Evolutionary conservation across 2,113 vertebrate genomes (phyloP).

Genomic region (Oncorhynchus kisutch): DNA sequence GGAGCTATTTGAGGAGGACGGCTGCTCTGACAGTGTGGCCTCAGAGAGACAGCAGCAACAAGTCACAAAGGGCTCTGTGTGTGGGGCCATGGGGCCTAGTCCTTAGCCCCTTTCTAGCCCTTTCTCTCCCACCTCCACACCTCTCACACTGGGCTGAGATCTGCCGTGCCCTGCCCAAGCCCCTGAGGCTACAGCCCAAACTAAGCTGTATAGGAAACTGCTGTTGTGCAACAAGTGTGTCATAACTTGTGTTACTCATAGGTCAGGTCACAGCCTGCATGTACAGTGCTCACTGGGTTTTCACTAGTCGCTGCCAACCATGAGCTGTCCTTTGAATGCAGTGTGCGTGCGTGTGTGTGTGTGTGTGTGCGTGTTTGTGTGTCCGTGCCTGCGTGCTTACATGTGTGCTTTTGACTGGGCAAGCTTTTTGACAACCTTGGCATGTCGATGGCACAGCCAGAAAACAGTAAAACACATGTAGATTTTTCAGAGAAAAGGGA

Average conservation of each 20-base stretch:
- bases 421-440: background rate
- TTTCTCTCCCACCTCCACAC: constrained; percentile 4
- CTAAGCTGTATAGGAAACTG: constrained; percentile 12
- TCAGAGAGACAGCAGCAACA: constrained; percentile 35
- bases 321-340: background rate
- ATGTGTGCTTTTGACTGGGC: background rate
- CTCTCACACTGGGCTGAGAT: constrained; percentile 39
- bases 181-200: constrained; percentile 13
- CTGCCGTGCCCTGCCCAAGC: constrained; percentile 6
- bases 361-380: background rate
- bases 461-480: constrained; percentile 13
- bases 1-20: constrained; percentile 41
- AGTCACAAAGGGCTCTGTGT: constrained; percentile 57
- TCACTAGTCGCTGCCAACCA: background rate
- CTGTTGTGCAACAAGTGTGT: constrained; percentile 3
- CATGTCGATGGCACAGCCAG: constrained; percentile 1
- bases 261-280: constrained; percentile 7
- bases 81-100: background rate
- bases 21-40: constrained; percentile 38
- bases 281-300: background rate
- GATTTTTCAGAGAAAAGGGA: constrained; percentile 3
- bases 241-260: constrained; percentile 23
- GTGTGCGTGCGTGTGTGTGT: background rate
- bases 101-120: background rate
- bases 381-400: background rate